A percentile compares a stretch with the other conserved stretches of the same genome.
Evolutionary conservation across 2,797 vertebrate species (phyloP).

Genomic region (Remorina albescens): DNA sequence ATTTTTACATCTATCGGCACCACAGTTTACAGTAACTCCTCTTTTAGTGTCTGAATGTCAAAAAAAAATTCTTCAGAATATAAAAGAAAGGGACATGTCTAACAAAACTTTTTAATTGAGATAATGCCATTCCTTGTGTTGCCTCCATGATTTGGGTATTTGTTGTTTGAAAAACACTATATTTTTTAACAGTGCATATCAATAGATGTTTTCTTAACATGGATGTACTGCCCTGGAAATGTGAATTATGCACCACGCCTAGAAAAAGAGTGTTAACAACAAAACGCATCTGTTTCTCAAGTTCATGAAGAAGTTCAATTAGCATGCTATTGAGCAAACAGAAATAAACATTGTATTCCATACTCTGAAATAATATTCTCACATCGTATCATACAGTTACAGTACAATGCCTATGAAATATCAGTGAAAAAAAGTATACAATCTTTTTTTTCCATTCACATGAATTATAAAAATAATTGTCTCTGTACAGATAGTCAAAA

Average conservation of each 20-base stretch:
- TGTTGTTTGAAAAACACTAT: slow-evolving; percentile 53
- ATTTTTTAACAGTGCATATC: slow-evolving; percentile 66
- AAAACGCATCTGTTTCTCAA: slow-evolving; percentile 71
- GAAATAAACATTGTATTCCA: slow-evolving; percentile 76
- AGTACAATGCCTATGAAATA: slow-evolving; percentile 84
- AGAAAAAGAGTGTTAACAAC: slow-evolving; percentile 66
- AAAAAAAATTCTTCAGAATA: slow-evolving; percentile 14
- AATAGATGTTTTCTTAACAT: slow-evolving; percentile 57
- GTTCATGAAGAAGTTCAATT: slow-evolving; percentile 65
- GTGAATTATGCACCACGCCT: slow-evolving; percentile 60
- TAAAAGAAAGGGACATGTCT: slow-evolving; percentile 30
- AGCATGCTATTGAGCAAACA: slow-evolving; percentile 83
- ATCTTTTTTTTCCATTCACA: slow-evolving; percentile 73
- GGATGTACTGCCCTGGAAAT: slow-evolving; percentile 62
- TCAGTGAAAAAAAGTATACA: slow-evolving; percentile 87
- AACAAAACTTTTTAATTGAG: slow-evolving; percentile 74
- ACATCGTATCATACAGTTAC: slow-evolving; percentile 74
- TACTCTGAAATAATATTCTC: slow-evolving; percentile 75
- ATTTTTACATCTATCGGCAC: slow-evolving; percentile 48
- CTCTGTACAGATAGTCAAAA: slow-evolving; percentile 84
- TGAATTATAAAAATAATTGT: slow-evolving; percentile 86
- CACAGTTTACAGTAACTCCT: slow-evolving; percentile 30
- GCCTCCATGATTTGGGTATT: slow-evolving; percentile 42
- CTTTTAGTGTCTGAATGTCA: slow-evolving; percentile 21
- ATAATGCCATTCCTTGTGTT: slow-evolving; percentile 73